A percentile compares a stretch with the other conserved stretches of the same genome.
These are phyloP conservation scores for Procambarus clarkii DNA, from an alignment of 1,140 invertebrate genomes.

Conservation along the genomic window DNA sequence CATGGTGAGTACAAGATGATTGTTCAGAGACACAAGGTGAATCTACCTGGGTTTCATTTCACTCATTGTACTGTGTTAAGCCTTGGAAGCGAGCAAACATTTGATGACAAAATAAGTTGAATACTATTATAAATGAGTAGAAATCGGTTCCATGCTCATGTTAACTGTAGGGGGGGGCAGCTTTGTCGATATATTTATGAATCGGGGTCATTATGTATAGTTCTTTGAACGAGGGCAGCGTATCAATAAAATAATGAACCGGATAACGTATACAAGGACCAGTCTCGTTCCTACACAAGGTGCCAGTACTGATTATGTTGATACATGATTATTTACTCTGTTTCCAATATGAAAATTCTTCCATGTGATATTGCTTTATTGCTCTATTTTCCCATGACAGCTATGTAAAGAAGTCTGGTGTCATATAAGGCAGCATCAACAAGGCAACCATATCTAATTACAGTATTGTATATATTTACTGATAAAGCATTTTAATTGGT, in stretches of 20 bases:
- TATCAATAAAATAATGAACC: background rate
- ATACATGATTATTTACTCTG: background rate
- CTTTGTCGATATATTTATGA: background rate
- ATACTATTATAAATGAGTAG: background rate
- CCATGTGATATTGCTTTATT: background rate
- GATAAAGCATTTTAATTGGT: background rate
- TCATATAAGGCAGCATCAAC: background rate
- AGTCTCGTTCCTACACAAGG: background rate
- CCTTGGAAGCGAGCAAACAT: background rate
- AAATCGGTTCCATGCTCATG: background rate
- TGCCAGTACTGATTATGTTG: background rate
- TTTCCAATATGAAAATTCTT: background rate
- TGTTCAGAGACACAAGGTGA: background rate
- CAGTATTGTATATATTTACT: conserved; percentile 1
- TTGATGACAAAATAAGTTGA: background rate
- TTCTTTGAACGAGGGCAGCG: too few relatives aligned
- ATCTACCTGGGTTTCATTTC: background rate
- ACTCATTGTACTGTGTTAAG: background rate
- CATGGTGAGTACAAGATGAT: background rate
- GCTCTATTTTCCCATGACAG: background rate
- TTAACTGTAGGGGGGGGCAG: background rate
- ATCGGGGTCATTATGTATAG: too few relatives aligned
- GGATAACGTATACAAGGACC: background rate
- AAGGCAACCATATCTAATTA: conserved; percentile 4
- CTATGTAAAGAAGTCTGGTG: background rate